These are phyloP conservation scores for Gonatopus flavifemur DNA, from an alignment of 1,140 invertebrate genomes.

Conservation along the genomic window DNA sequence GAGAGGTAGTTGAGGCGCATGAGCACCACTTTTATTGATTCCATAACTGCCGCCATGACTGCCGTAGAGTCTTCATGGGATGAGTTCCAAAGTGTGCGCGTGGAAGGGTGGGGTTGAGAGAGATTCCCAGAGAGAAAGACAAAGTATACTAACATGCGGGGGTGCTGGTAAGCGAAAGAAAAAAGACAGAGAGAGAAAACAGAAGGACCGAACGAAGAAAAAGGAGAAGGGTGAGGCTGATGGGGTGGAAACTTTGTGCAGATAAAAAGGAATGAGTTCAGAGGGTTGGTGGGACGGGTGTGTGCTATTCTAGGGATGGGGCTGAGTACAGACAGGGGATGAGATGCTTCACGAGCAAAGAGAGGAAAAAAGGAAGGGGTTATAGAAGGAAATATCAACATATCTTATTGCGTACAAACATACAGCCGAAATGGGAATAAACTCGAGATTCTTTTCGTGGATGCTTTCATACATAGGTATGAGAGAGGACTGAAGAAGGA, in stretches of 20 bases:
- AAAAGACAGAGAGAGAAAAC: constrained; percentile 20
- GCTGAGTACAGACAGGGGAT: constrained; percentile 18
- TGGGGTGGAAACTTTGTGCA: constrained; percentile 60
- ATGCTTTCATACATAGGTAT: too few species aligned
- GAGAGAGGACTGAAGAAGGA: too few species aligned
- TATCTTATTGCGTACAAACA: constrained; percentile 57
- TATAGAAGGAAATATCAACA: constrained; percentile 49
- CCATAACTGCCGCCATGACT: constrained; percentile 60
- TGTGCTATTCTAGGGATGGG: too few species aligned
- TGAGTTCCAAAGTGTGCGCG: constrained; percentile 26
- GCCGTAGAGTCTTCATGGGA: constrained; percentile 36
- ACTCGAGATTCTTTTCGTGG: constrained; percentile 49
- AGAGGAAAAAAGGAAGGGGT: constrained; percentile 41
- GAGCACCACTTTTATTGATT: constrained; percentile 61
- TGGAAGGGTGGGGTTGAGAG: constrained; percentile 36
- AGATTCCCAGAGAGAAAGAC: constrained; percentile 29
- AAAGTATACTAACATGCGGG: constrained; percentile 9
- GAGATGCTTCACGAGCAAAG: constrained; percentile 21
- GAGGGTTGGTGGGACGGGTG: constrained; percentile 44
- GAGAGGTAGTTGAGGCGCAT: constrained; percentile 58
- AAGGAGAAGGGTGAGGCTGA: constrained; percentile 48
- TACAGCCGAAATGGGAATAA: constrained; percentile 55
- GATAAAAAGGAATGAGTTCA: constrained; percentile 61
- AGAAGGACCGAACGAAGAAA: background rate
- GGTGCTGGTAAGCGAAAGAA: constrained; percentile 8